Conservation (phyloP, 2,888 invertebrate species). For the Rapana venosa region DNA sequence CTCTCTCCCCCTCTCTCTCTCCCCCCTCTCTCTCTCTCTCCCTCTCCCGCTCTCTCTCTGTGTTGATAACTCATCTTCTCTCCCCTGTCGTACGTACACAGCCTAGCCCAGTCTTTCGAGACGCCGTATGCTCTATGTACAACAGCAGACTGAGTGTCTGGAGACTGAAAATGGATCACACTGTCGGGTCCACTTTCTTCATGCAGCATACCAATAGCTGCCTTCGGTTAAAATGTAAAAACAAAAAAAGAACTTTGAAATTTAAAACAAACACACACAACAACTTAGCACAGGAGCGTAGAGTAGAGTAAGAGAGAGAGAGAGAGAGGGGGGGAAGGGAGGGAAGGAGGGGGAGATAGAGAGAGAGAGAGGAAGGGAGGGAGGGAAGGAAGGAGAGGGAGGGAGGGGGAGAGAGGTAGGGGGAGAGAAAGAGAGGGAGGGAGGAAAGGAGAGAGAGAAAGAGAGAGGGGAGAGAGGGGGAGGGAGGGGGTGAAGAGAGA, state of each 20-base stretch:
- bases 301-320: neutral
- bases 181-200: too few relatives aligned
- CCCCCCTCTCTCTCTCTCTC: neutral
- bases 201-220: too few relatives aligned
- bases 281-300: neutral
- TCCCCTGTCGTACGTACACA: too few relatives aligned
- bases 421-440: neutral
- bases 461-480: neutral
- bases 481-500: neutral
- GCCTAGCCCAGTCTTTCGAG: too few relatives aligned
- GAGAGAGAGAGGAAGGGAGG: neutral
- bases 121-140: too few relatives aligned
- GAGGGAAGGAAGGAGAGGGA: neutral
- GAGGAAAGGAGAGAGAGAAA: neutral
- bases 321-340: neutral
- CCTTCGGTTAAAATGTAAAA: neutral
- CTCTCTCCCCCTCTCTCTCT: neutral
- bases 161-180: too few relatives aligned
- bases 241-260: neutral
- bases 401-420: neutral
- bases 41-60: neutral
- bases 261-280: neutral
- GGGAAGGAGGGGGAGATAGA: neutral
- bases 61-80: too few relatives aligned
- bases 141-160: too few relatives aligned